Conservation (phyloP, 1,140 invertebrate genomes). For the Solenopsis invicta region DNA sequence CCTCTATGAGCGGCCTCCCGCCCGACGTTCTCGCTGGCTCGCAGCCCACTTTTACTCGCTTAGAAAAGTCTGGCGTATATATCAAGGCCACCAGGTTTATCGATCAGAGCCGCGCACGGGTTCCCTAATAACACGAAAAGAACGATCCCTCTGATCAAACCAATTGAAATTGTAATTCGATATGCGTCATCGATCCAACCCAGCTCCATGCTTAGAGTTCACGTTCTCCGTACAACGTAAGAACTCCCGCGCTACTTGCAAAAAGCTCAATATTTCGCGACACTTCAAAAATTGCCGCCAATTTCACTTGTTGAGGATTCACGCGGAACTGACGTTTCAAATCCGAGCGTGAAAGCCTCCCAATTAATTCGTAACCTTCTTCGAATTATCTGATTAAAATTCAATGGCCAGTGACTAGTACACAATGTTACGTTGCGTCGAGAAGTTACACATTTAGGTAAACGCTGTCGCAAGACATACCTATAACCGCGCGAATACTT, state of each 20-base stretch:
- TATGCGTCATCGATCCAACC: constrained; percentile 1
- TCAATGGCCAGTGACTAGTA: not conserved
- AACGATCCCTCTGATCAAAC: constrained; percentile 64
- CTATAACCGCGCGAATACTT: constrained; percentile 30
- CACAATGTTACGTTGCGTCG: not conserved
- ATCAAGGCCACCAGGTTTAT: constrained; percentile 75
- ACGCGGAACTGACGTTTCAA: not conserved
- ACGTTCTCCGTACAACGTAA: not conserved
- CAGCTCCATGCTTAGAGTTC: not conserved
- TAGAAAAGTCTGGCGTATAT: constrained; percentile 72
- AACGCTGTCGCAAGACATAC: not conserved
- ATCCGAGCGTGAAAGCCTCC: not conserved
- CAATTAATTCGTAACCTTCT: not conserved
- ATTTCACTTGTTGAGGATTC: not conserved
- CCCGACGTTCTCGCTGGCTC: constrained; percentile 44
- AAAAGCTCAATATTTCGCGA: not conserved
- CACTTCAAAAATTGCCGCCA: not conserved
- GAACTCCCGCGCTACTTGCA: not conserved
- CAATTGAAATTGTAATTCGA: constrained; percentile 67
- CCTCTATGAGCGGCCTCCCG: constrained; percentile 2
- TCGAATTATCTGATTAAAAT: not conserved
- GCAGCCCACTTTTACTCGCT: constrained; percentile 75
- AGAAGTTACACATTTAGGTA: constrained; percentile 2
- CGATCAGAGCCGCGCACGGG: constrained; percentile 67
- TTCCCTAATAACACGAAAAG: constrained; percentile 71